Base-by-base conservation (phyloP, 64 coral and sea anemone genomes). In the Pachyseris speciosa region DNA sequence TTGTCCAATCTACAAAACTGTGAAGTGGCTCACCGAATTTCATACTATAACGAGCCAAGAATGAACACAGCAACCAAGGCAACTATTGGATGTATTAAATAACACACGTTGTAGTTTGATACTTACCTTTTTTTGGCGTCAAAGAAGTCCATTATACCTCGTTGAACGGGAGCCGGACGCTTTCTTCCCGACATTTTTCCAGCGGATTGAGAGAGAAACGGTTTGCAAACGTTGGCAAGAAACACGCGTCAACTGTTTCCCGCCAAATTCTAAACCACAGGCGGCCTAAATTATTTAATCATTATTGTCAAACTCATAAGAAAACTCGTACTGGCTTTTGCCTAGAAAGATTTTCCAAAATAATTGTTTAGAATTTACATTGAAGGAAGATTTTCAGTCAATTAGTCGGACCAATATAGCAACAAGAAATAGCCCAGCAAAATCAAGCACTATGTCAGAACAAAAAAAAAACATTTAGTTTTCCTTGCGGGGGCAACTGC, bases 331-430 rank as follows among this genome's bases (percentile, higher is more conserved):
- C 37, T 75, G 72, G 32, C 37, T 75, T 43, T 75, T 75, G 72
- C 72, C 72, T 37, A 4, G 72, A 75, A 75, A 75, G 72, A 75
- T 44, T 75, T 75, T 75, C 72, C 72, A 3, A 75, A 75, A 75
- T 75, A 75, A 75, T 75, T 75, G 41, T 75, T 75, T 75, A 36
- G 72, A 75, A 75, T 37, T 75, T 75, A 75, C 72, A 75, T 75
- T 75, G 37, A 75, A 75, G 72, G 72, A 75, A 4, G 37, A 75
- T 75, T 75, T 75, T 75, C 72, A 75, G 72, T 75, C 72, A 75
- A 75, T 75, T 75, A 37, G 72, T 75, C 72, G 72, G 72, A 41
- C 10, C 37, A 72, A 72, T 72, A 72, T 72, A 72, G 19, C 29
- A 5, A 72, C 16, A 72, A 72, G 69, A 72, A 72, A 72, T 72